Evolutionary conservation across 1,140 invertebrate genomes (phyloP), one percentile per base, ranked within the genome.

Genomic region (Drosophila elegans): DNA sequence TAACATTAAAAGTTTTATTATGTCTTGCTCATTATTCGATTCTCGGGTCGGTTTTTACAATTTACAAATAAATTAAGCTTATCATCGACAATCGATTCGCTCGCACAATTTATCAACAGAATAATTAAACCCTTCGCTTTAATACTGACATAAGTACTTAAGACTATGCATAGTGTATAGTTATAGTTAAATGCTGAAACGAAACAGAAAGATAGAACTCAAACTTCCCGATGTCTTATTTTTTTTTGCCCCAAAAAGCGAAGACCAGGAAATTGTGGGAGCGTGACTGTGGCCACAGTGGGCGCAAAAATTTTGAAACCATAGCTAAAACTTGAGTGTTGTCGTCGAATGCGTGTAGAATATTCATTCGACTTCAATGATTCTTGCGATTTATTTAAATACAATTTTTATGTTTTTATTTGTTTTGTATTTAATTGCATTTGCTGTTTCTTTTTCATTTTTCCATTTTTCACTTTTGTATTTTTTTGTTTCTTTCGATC

Each of bases 391-490:
- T 78, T 78, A 72, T 45, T 78, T 72, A 78, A 78, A 75, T 75
- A 76, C 53, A 75, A 67, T 78, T 78, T 69, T 41, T 61, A 77
- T 77, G 74, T 77, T 77, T 77, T 76, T 59, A 74, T 73, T 66
- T 71, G 44, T 91, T 86, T 85, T 81, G 80, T 91, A 88, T 91
- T 91, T 90, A 88, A 91, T 91, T 91, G 88, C 90, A 76, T 91
- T 90, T 88, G 80, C 72, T 44, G 64, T 78, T 75, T 80, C 55
- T 66, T 69, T 73, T 71, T 69, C 44, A 55, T 72, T 76, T 67
- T 67, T 75, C 27, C 55, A 69, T 64, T 67, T 63, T 76, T 60
- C 79, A 46, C 62, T 57, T 51, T 77, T 67, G 56, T 76, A 49
- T 66, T 78, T 76, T 76, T 84, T 76, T 64, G 54, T 53, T 86